These are phyloP conservation scores for Mesorhabditis sp. DNA, from an alignment of 2,888 invertebrate genomes.

Conservation along the genomic window DNA sequence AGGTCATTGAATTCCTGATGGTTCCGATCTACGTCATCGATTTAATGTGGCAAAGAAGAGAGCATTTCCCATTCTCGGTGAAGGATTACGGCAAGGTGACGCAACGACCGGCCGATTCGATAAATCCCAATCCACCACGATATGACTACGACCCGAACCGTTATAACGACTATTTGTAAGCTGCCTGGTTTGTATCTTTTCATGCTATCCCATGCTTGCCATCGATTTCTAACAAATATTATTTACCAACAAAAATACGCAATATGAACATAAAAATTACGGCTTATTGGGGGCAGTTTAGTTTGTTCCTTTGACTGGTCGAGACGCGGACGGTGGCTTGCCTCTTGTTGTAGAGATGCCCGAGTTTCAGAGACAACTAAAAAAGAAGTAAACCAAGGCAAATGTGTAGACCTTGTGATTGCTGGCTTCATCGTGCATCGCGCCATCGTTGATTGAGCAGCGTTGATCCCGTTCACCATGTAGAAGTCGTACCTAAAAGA, in stretches of 20 bases:
- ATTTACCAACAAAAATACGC: too few species aligned
- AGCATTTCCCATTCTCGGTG: conserved; percentile 36
- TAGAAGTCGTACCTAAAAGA: conserved; percentile 76
- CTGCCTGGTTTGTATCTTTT: too few species aligned
- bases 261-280: too few species aligned
- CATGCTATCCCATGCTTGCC: too few species aligned
- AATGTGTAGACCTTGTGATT: conserved; percentile 68
- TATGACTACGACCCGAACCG: too few species aligned
- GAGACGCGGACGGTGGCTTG: not conserved
- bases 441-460: conserved; percentile 81
- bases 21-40: conserved; percentile 36
- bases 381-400: not conserved
- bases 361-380: not conserved
- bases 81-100: conserved; percentile 31
- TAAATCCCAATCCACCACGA: too few species aligned
- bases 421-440: conserved; percentile 76
- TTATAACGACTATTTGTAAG: too few species aligned
- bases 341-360: not conserved
- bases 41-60: conserved; percentile 30
- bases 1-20: conserved; percentile 42
- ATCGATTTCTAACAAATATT: too few species aligned
- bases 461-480: conserved; percentile 83
- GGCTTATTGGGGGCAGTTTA: too few species aligned
- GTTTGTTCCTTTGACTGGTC: not conserved
- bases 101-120: too few species aligned